These are phyloP conservation scores for Meandrusa payeni DNA, from an alignment of 2,888 invertebrate species.

Conservation along the genomic window DNA sequence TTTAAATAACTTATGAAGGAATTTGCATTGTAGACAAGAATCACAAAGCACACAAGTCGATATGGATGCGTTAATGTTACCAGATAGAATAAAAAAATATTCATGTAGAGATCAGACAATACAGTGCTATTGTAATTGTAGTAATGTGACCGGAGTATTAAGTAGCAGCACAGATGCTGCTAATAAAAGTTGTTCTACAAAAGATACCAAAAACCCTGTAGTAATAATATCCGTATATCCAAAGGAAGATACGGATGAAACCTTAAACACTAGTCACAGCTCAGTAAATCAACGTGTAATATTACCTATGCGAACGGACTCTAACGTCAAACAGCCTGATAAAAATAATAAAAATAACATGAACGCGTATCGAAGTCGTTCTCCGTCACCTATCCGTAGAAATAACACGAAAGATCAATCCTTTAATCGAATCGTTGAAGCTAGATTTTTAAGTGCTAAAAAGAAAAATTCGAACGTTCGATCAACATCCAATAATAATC, in stretches of 20 bases:
- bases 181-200: conserved; percentile 29
- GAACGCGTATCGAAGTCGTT: conserved; percentile 24
- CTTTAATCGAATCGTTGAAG: conserved; percentile 25
- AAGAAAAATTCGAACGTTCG: conserved; percentile 7
- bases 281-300: conserved; percentile 26
- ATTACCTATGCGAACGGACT: conserved; percentile 2
- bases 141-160: conserved; percentile 20
- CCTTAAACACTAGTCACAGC: conserved; percentile 30
- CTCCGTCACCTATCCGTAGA: conserved; percentile 29
- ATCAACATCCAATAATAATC: conserved; percentile 3
- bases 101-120: conserved; percentile 37
- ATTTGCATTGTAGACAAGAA: conserved; percentile 37
- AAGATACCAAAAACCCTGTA: conserved; percentile 47
- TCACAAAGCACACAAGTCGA: conserved; percentile 59
- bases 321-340: not conserved
- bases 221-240: conserved; percentile 70
- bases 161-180: conserved; percentile 26
- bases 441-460: conserved; percentile 20
- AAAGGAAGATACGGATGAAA: conserved; percentile 37
- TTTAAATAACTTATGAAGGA: no score
- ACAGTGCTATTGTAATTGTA: conserved; percentile 42
- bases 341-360: conserved; percentile 17
- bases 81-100: conserved; percentile 23
- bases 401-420: conserved; percentile 24
- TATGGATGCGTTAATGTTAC: conserved; percentile 36